Conservation (phyloP, 2,888 invertebrate species). For the Drosophila rellima region DNA sequence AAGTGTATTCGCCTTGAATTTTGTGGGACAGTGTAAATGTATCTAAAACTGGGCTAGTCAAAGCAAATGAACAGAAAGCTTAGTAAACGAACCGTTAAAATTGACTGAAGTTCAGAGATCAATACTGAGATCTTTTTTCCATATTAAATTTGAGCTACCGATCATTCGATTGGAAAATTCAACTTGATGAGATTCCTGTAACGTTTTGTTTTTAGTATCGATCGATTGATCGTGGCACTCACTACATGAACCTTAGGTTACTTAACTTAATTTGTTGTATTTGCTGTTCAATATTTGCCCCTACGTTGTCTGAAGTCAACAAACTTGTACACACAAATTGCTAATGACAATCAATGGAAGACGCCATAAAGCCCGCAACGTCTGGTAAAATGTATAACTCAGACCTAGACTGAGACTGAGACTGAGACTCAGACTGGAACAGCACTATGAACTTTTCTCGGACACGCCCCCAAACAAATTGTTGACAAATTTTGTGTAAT, state of each 20-base stretch:
- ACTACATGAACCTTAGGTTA: not conserved
- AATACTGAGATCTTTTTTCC: not conserved
- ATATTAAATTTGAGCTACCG: not conserved
- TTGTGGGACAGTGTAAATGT: conserved; percentile 5
- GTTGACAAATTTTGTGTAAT: conserved; percentile 35
- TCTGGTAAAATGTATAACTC: not conserved
- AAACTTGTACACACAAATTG: conserved; percentile 31
- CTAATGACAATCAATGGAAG: conserved; percentile 13
- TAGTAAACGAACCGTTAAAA: conserved; percentile 28
- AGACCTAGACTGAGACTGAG: not conserved
- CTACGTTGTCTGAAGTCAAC: conserved; percentile 21
- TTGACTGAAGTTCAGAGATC: conserved; percentile 19
- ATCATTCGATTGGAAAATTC: conserved; percentile 3
- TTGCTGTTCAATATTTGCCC: conserved; percentile 38
- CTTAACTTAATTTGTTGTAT: conserved; percentile 38
- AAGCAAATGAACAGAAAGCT: conserved; percentile 17
- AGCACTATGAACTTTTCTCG: conserved; percentile 1
- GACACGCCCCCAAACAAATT: conserved; percentile 29
- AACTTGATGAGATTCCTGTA: not conserved
- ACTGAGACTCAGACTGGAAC: not conserved
- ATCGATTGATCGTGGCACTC: conserved; percentile 5
- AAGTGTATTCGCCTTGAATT: not conserved
- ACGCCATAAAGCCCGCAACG: conserved; percentile 3
- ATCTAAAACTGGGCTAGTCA: conserved; percentile 7
- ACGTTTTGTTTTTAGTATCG: not conserved